Conservation (phyloP, 2,888 invertebrate species). For the Epinotia ramella region DNA sequence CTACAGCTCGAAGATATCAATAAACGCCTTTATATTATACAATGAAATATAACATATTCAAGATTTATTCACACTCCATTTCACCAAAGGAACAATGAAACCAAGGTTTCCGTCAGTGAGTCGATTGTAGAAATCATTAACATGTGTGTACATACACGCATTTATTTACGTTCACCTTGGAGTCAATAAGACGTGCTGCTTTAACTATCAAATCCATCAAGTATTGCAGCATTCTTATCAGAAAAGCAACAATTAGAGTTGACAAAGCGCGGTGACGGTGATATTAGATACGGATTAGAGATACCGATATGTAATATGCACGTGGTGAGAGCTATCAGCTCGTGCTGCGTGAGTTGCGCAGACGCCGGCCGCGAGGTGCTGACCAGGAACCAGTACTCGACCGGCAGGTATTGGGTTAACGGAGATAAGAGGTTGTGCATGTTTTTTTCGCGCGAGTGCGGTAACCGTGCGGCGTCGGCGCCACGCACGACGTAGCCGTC, state of each 20-base stretch:
- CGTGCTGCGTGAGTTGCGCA: constrained; percentile 20
- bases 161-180: constrained; percentile 17
- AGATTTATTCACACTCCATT: background rate
- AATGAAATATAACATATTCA: background rate
- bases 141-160: constrained; percentile 12
- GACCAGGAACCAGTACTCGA: constrained; percentile 27
- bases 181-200: constrained; percentile 14
- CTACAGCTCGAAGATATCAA: background rate
- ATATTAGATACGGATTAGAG: constrained; percentile 36
- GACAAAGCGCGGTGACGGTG: background rate
- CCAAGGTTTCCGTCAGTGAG: background rate
- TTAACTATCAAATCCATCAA: constrained; percentile 12
- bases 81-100: background rate
- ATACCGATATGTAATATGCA: constrained; percentile 26
- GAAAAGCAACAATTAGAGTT: constrained; percentile 1
- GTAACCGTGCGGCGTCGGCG: constrained; percentile 67
- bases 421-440: constrained; percentile 73
- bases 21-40: background rate
- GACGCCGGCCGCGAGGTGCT: constrained; percentile 25
- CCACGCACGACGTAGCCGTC: constrained; percentile 64
- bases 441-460: constrained; percentile 76
- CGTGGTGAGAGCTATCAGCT: constrained; percentile 28
- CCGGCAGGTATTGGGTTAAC: constrained; percentile 60
- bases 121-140: constrained; percentile 8
- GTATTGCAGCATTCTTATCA: constrained; percentile 37